These are phyloP conservation scores for Erebia palarica DNA, from an alignment of 2,888 invertebrate species.

Conservation along the genomic window DNA sequence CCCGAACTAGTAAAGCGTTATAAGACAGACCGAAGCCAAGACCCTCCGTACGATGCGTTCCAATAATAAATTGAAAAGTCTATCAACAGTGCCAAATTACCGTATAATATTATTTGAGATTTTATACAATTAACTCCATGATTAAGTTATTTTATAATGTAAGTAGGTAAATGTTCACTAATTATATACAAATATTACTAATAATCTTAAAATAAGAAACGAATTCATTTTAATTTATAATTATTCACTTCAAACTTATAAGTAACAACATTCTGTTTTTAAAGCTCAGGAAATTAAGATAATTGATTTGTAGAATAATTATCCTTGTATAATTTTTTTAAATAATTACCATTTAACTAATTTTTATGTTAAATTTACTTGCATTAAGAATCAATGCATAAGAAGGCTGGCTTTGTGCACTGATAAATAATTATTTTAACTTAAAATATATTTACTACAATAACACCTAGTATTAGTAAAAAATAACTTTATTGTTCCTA, in stretches of 20 bases:
- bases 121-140: constrained; percentile 17
- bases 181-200: not conserved
- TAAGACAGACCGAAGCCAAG: constrained; percentile 61
- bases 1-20: constrained; percentile 56
- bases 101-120: not conserved
- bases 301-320: too few relatives aligned
- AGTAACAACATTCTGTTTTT: too few relatives aligned
- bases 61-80: constrained; percentile 48
- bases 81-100: constrained; percentile 10
- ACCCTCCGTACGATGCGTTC: constrained; percentile 62
- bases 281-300: too few relatives aligned
- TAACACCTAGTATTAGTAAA: too few relatives aligned
- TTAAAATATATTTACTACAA: too few relatives aligned
- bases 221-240: not conserved
- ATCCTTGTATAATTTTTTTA: too few relatives aligned
- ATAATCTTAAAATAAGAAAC: not conserved
- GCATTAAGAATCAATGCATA: constrained; percentile 17
- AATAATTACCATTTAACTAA: too few relatives aligned
- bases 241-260: too few relatives aligned
- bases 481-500: too few relatives aligned
- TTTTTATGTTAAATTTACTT: not conserved
- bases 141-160: constrained; percentile 1
- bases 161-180: not conserved
- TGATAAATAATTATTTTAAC: not conserved
- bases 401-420: constrained; percentile 33